These are phyloP conservation scores for Pseudorectes ferrugineus DNA, from an alignment of 2,113 vertebrate species.

Conservation along the genomic window DNA sequence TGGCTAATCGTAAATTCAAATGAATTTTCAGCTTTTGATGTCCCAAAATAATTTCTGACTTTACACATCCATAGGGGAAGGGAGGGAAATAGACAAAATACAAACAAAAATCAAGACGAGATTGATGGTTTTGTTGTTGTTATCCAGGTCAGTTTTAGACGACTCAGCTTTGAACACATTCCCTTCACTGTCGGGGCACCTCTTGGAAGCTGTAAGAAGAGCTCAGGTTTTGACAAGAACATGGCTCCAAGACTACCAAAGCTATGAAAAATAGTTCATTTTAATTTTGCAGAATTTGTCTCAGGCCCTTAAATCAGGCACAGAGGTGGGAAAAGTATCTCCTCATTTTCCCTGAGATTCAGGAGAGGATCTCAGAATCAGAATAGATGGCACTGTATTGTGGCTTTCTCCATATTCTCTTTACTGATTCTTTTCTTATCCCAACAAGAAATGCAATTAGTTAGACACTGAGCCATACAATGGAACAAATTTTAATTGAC, in stretches of 20 bases:
- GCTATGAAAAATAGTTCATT: not conserved
- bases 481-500: not conserved
- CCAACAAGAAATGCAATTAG: not conserved
- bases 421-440: not conserved
- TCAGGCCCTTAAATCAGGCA: not conserved
- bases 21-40: not conserved
- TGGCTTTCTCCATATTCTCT: not conserved
- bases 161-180: not conserved
- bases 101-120: not conserved
- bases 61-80: not conserved
- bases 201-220: not conserved
- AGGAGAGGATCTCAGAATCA: not conserved
- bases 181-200: not conserved
- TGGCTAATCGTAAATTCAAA: not conserved
- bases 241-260: not conserved
- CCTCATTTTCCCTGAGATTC: not conserved
- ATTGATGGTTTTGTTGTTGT: not conserved
- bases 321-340: not conserved
- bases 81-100: not conserved
- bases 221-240: not conserved
- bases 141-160: not conserved
- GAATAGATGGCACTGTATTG: not conserved
- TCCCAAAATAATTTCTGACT: fast-evolving
- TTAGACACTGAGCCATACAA: not conserved
- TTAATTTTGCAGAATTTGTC: not conserved